A percentile compares a stretch with the other conserved stretches of the same genome.
Evolutionary conservation across 2,797 vertebrate species (phyloP).

Genomic region (Hafferia zeledoni): DNA sequence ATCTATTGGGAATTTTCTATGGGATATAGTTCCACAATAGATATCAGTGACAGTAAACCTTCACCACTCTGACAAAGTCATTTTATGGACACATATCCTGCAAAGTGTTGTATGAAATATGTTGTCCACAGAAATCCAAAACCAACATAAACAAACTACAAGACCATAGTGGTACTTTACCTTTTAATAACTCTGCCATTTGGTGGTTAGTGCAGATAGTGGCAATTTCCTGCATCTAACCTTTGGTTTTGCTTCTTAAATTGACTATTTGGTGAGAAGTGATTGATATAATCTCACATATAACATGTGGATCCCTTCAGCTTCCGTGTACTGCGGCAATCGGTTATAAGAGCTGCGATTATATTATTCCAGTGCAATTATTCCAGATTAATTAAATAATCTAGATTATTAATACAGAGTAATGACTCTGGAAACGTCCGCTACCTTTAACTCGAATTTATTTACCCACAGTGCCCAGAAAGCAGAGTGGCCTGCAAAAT

Average conservation of each 20-base stretch:
- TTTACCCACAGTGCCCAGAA: background rate
- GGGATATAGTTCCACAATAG: background rate
- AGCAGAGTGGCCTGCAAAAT: background rate
- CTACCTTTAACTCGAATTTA: background rate
- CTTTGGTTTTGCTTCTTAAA: background rate
- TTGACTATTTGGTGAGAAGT: background rate
- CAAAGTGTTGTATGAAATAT: background rate
- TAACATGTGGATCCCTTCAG: fast-evolving
- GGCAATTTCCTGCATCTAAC: background rate
- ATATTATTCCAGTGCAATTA: background rate
- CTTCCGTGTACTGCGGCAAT: fast-evolving
- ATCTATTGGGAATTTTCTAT: background rate
- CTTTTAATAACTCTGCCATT: background rate
- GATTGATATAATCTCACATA: background rate
- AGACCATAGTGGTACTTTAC: fast-evolving
- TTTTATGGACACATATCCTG: background rate
- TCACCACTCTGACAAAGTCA: background rate
- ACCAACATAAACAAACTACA: fast-evolving
- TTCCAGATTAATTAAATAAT: background rate
- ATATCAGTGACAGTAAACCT: background rate
- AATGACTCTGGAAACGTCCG: background rate
- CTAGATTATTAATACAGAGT: background rate
- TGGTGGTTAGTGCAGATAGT: no score
- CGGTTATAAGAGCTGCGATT: background rate
- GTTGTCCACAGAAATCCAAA: background rate